Evolutionary conservation across 2,888 invertebrate species (phyloP).

Genomic region (Argyra leucocephala): DNA sequence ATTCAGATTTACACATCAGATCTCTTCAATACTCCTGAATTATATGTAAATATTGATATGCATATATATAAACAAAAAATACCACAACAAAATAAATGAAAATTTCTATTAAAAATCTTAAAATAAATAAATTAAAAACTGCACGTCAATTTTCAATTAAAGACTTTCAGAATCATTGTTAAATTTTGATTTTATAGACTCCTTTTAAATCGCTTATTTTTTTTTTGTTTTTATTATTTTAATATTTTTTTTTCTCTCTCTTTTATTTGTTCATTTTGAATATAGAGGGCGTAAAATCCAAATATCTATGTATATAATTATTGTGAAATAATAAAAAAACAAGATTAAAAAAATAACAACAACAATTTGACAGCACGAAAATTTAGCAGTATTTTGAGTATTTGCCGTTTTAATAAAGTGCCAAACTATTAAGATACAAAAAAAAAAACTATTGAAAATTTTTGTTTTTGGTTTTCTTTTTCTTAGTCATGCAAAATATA

Average conservation of each 20-base stretch:
- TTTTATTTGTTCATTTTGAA: too few species aligned
- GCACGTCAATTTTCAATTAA: slow-evolving; percentile 1
- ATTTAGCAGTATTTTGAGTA: not conserved
- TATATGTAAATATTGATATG: too few species aligned
- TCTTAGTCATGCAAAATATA: not conserved
- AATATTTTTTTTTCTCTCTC: not conserved
- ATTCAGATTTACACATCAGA: too few species aligned
- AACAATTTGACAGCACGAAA: not conserved
- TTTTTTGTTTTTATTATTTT: not conserved
- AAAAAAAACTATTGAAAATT: too few species aligned
- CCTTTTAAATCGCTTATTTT: not conserved
- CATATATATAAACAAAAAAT: too few species aligned
- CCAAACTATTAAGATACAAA: not conserved
- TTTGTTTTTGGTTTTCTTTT: not conserved
- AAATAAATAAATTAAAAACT: not conserved
- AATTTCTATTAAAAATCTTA: too few species aligned
- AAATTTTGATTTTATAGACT: too few species aligned
- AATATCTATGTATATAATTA: too few species aligned
- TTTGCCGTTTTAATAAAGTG: not conserved
- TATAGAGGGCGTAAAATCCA: too few species aligned
- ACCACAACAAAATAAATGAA: not conserved
- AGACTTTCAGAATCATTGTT: too few species aligned
- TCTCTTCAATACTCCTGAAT: too few species aligned
- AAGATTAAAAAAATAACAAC: not conserved
- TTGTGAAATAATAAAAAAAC: not conserved